Base-by-base conservation (phyloP, 2,113 vertebrate species). In the Martes martes region DNA sequence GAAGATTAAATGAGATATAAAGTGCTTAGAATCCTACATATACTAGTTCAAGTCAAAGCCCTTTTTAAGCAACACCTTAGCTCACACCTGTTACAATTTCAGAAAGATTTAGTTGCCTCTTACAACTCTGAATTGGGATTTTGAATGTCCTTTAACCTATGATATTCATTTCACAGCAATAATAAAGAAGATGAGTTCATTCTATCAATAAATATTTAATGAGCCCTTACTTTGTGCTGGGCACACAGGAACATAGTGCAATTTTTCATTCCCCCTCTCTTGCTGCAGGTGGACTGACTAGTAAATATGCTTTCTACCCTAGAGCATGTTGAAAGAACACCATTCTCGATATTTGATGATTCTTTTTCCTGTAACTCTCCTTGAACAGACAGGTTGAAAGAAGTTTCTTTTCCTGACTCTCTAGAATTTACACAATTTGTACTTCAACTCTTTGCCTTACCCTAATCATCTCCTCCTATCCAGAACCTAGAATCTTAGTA, bases 141-240 rank as follows among this genome's bases (percentile, higher is more conserved):
- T 94, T 57, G 52, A 76, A 65, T 81, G 36, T 91, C n/a, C 57
- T 88, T 87, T 95, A 80, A 84, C 15, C 33, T 18, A 59, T 50
- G 84, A 24, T 84, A 67, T 42, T 63, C 74, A 39, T 94, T 74
- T 96, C 23, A 63, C 9, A n/a, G 21, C n/a, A 81, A 94, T 92
- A 79, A 24, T 95, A 84, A 94, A 91, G 89, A 10, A 65, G 21
- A 52, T 79, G 57, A 92, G 80, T 91, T 96, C 45, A 76, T 89
- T 84, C 42, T 69, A 16, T 59, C 33, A 63, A 9, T 91, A 87
- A 88, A 89, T 91, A 89, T 71, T 89, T 88, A 69, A 94, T 45
- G 71, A 85, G 42, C 21, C 13, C 0, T 26, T 69, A 55, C 69
- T 93, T 83, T 76, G 94, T 39, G 31, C 36, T 39, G 33, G 31